phyloP scores from a whole-genome alignment of 2,113 vertebrate species.

The Pelobates fuscus region DNA sequence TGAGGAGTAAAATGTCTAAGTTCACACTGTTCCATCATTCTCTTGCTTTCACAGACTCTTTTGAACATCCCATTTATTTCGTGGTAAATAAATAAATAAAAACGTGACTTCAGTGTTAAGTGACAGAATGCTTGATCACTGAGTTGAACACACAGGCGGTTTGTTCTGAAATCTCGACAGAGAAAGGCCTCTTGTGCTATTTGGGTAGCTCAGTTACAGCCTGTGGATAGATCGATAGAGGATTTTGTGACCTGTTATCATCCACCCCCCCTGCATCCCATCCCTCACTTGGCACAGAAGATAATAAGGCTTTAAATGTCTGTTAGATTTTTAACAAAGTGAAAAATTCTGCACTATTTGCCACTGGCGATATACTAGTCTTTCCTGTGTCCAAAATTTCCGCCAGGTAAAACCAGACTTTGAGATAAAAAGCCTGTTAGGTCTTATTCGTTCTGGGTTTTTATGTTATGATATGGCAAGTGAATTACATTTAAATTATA shows the following conservation, averaged over 20 bases:
- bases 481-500: no score
- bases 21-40: not conserved
- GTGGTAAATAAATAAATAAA: slow-evolving; percentile 46
- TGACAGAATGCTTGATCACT: slow-evolving; percentile 41
- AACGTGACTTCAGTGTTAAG: slow-evolving; percentile 40
- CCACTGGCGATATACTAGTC: no score
- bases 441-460: no score
- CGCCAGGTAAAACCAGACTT: no score
- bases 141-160: slow-evolving; percentile 42
- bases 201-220: slow-evolving; percentile 40
- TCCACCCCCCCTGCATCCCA: slow-evolving; percentile 8
- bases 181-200: slow-evolving; percentile 44
- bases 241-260: slow-evolving; percentile 47
- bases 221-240: slow-evolving; percentile 46
- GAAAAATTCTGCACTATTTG: no score
- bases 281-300: slow-evolving; percentile 29
- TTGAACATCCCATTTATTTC: slow-evolving; percentile 32
- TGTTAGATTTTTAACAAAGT: no score
- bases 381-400: no score
- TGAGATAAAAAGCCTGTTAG: no score
- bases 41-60: not conserved
- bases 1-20: not conserved
- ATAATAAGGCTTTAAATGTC: slow-evolving; percentile 2
- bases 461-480: no score
- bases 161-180: slow-evolving; percentile 33